Percentiles rank a stretch among this genome's conserved stretches.
These are phyloP conservation scores for Pogonomyrmex californicus DNA, from an alignment of 1,140 invertebrate genomes.

Conservation along the genomic window DNA sequence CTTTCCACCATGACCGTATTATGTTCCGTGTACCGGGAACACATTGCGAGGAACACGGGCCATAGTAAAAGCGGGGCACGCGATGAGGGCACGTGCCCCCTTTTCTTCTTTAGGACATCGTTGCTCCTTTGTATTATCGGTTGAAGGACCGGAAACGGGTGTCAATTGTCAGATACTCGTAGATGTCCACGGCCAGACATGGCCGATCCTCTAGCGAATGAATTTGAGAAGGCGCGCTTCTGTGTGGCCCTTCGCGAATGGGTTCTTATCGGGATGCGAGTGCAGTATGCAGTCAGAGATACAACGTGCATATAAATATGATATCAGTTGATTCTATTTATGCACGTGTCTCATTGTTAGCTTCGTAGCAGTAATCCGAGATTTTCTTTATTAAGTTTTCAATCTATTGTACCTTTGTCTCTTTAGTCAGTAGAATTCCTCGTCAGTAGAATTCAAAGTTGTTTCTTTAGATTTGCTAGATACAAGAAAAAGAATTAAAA, in stretches of 20 bases:
- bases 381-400: background rate
- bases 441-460: background rate
- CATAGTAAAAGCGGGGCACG: conserved; percentile 68
- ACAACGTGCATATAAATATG: conserved; percentile 19
- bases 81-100: conserved; percentile 80
- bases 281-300: background rate
- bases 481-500: background rate
- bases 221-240: conserved; percentile 63
- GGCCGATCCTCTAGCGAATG: conserved; percentile 27
- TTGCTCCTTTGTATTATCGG: conserved; percentile 59
- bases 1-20: conserved; percentile 79
- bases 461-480: background rate
- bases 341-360: conserved; percentile 8
- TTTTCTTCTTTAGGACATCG: conserved; percentile 65
- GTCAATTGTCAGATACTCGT: conserved; percentile 79
- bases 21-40: conserved; percentile 75
- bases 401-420: background rate
- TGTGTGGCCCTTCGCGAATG: conserved; percentile 76
- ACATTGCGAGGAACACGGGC: conserved; percentile 71
- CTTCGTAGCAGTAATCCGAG: background rate
- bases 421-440: background rate
- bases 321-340: background rate
- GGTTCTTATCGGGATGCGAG: conserved; percentile 45
- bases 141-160: conserved; percentile 79
- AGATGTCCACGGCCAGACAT: conserved; percentile 53